Percentiles rank a stretch among this genome's conserved stretches.
These are phyloP conservation scores for Neelides sp. DNA, from an alignment of 1,140 invertebrate genomes.

Conservation along the genomic window DNA sequence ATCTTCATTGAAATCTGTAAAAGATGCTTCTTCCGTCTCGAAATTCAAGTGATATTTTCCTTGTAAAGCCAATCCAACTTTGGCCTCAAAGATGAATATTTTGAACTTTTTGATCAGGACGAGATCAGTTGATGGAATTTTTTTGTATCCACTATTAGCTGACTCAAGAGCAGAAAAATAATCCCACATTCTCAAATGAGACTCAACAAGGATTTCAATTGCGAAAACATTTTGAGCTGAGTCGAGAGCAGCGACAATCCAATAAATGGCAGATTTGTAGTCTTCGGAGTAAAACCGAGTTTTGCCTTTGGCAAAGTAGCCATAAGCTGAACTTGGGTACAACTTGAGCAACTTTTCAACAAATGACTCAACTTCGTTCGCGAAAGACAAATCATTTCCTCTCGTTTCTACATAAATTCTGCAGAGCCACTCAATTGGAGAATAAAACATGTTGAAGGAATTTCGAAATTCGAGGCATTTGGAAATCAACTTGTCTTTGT, in stretches of 20 bases:
- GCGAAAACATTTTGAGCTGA: constrained; percentile 13
- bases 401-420: constrained; percentile 15
- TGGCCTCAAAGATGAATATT: too few relatives aligned
- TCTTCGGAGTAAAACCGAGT: constrained; percentile 12
- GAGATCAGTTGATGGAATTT: too few relatives aligned
- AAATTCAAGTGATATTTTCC: too few relatives aligned
- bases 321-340: constrained; percentile 16
- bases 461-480: constrained; percentile 2
- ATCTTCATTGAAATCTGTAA: too few relatives aligned
- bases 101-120: too few relatives aligned
- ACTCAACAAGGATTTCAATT: constrained; percentile 7
- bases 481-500: constrained; percentile 7
- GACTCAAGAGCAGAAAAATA: constrained; percentile 13
- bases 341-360: constrained; percentile 21
- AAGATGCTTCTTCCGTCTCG: too few relatives aligned
- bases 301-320: constrained; percentile 24
- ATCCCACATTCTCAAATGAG: constrained; percentile 13
- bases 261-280: constrained; percentile 1
- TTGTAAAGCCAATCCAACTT: too few relatives aligned
- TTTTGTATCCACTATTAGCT: too few relatives aligned
- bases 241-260: constrained; percentile 16
- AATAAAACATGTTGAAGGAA: constrained; percentile 16
- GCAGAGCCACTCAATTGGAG: constrained; percentile 23
- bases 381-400: not conserved
- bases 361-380: constrained; percentile 1